Evolutionary conservation across 1,140 invertebrate genomes (phyloP).

Genomic region (Heterodera carotae): DNA sequence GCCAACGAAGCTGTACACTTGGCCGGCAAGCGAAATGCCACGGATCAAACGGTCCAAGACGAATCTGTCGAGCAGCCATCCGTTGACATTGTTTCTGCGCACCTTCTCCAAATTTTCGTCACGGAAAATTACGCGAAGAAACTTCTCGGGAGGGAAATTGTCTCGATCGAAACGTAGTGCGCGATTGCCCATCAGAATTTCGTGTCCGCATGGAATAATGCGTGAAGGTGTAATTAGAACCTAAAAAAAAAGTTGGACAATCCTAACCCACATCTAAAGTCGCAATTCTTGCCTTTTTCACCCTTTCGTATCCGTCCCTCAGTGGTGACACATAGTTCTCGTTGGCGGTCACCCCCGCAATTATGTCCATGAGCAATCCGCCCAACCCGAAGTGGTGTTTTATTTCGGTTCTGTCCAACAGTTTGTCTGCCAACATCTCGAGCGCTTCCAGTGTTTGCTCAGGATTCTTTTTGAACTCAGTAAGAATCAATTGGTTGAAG

Average conservation of each 20-base stretch:
- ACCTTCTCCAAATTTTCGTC: slow-evolving; percentile 39
- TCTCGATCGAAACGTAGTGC: slow-evolving; percentile 37
- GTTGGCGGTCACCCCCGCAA: neutral
- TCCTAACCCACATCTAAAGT: no score
- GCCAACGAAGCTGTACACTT: slow-evolving; percentile 46
- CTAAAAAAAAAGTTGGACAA: slow-evolving; percentile 21
- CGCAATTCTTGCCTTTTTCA: slow-evolving; percentile 18
- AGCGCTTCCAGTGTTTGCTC: slow-evolving; percentile 9
- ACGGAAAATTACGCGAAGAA: slow-evolving; percentile 43
- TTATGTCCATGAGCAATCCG: slow-evolving; percentile 21
- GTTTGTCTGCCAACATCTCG: slow-evolving; percentile 21
- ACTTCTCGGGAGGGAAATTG: slow-evolving; percentile 40
- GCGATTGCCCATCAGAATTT: slow-evolving; percentile 52
- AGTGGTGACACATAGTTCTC: neutral
- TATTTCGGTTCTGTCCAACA: slow-evolving; percentile 14
- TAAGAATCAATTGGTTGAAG: neutral
- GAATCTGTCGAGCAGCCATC: slow-evolving; percentile 31
- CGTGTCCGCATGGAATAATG: slow-evolving; percentile 33
- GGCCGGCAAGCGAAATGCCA: slow-evolving; percentile 32
- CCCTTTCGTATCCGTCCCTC: slow-evolving; percentile 21
- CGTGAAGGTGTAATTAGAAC: slow-evolving; percentile 50
- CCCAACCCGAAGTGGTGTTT: slow-evolving; percentile 4
- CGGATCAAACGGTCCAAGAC: slow-evolving; percentile 27
- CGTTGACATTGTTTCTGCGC: slow-evolving; percentile 10
- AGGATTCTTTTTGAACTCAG: neutral